A percentile compares a stretch with the other conserved stretches of the same genome.
Evolutionary conservation across 2,888 invertebrate species (phyloP).

Genomic region (Troilus luridus): DNA sequence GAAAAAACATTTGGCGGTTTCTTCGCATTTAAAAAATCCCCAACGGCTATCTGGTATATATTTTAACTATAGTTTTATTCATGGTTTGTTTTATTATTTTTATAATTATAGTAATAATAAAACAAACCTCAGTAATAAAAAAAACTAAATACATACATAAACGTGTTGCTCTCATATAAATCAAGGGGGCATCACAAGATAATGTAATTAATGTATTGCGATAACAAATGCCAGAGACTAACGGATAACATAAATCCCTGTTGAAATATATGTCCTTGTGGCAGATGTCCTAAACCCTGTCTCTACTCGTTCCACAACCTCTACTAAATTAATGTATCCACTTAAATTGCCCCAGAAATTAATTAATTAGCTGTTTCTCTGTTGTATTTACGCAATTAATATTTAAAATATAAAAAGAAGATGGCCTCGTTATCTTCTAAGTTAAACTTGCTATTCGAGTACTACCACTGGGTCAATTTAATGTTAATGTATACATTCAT

Average conservation of each 20-base stretch:
- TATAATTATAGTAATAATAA: too few species aligned
- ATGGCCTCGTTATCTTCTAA: too few species aligned
- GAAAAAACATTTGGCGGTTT: background rate
- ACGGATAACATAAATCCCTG: constrained; percentile 17
- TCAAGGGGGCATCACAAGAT: background rate
- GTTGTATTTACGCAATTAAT: background rate
- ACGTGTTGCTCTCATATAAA: background rate
- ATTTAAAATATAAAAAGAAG: background rate
- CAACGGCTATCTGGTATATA: background rate
- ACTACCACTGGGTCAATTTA: too few species aligned
- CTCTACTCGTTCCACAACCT: background rate
- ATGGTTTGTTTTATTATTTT: too few species aligned
- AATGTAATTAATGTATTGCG: constrained; percentile 27
- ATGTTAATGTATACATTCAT: too few species aligned
- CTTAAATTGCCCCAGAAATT: background rate
- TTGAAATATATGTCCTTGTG: constrained; percentile 11
- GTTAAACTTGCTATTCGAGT: too few species aligned
- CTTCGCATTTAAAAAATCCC: background rate
- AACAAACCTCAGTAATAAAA: too few species aligned
- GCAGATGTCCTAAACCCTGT: background rate
- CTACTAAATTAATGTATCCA: background rate
- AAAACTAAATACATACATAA: background rate
- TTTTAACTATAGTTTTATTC: background rate
- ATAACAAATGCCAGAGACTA: background rate
- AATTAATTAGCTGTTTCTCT: background rate